These are phyloP conservation scores for Ruditapes philippinarum DNA, from an alignment of 1,140 invertebrate species.

Conservation along the genomic window DNA sequence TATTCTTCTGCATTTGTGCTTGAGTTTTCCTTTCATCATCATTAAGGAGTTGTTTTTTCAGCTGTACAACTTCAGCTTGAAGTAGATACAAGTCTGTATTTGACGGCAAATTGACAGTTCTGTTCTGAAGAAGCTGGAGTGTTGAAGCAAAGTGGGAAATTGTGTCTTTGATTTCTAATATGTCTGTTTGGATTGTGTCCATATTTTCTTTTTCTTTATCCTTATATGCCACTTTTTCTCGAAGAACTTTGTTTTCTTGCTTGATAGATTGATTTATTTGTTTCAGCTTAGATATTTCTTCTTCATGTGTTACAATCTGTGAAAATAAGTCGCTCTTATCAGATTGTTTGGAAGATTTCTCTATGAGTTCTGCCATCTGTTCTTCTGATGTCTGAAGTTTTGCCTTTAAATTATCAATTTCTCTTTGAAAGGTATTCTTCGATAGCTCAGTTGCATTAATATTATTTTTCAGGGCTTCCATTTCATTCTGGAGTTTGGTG, in stretches of 20 bases:
- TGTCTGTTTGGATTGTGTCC: neutral
- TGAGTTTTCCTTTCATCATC: neutral
- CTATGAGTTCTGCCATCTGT: too few species aligned
- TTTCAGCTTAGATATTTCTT: neutral
- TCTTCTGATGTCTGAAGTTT: too few species aligned
- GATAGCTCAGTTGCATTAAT: too few species aligned
- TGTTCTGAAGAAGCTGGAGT: neutral
- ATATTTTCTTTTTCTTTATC: neutral
- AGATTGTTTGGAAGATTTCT: too few species aligned
- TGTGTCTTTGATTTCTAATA: neutral
- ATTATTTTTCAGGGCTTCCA: too few species aligned
- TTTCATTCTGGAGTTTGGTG: too few species aligned
- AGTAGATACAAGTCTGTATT: neutral
- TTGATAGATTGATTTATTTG: neutral
- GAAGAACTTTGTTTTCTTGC: neutral
- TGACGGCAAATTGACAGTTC: neutral
- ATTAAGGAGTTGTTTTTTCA: neutral
- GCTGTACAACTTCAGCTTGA: neutral
- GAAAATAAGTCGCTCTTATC: too few species aligned
- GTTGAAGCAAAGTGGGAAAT: neutral
- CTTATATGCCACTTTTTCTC: neutral
- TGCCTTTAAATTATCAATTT: too few species aligned
- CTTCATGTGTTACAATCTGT: too few species aligned
- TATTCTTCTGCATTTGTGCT: neutral
- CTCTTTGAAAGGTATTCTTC: too few species aligned